A percentile compares a stretch with the other conserved stretches of the same genome.
These are phyloP conservation scores for Phenganax stokvisi DNA, from an alignment of 92 coral and sea anemone genomes.

Conservation along the genomic window DNA sequence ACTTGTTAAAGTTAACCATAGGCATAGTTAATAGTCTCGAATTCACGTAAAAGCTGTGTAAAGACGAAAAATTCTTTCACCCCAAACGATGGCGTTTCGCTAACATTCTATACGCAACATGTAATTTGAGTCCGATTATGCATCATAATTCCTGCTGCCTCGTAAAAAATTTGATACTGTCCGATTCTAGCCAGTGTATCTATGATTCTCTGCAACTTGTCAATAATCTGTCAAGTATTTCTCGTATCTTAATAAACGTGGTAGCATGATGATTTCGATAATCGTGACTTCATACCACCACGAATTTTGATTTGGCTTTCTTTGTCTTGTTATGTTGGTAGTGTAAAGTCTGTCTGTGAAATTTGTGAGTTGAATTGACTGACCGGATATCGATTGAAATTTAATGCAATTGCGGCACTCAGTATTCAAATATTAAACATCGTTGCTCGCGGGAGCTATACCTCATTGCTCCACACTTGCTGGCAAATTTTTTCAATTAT, in stretches of 20 bases:
- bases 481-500: too few species aligned
- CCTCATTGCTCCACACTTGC: too few species aligned
- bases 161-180: conserved; percentile 21
- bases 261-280: background rate
- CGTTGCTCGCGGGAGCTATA: background rate
- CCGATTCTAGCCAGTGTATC: background rate
- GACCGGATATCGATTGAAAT: conserved; percentile 19
- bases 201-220: background rate
- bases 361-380: background rate
- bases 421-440: background rate
- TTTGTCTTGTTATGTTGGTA: background rate
- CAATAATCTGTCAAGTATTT: conserved; percentile 4
- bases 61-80: background rate
- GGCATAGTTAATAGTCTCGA: conserved; percentile 4
- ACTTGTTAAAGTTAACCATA: conserved; percentile 19
- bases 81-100: background rate
- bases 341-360: background rate
- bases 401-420: conserved; percentile 12
- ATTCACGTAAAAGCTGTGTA: background rate
- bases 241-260: background rate
- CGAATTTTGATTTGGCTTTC: background rate
- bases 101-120: conserved; percentile 8
- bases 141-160: background rate
- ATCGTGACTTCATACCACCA: background rate
- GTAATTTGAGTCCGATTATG: conserved; percentile 20